phyloP scores from a whole-genome alignment of 2,113 vertebrate genomes.

The Catagonus wagneri region DNA sequence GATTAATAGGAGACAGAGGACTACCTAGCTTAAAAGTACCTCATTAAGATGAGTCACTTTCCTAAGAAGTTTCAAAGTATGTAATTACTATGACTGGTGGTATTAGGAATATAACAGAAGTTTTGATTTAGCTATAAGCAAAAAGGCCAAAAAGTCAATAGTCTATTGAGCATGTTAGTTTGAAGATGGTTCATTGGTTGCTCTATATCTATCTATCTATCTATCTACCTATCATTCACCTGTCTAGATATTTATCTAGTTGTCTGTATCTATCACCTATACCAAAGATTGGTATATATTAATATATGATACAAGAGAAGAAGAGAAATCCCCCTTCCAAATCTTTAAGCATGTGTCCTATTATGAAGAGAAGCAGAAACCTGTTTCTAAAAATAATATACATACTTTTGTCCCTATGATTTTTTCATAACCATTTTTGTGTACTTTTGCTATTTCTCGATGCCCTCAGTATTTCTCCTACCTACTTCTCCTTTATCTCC shows the following conservation, averaged over 20 bases:
- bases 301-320: neutral
- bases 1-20: neutral
- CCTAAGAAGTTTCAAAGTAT: neutral
- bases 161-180: neutral
- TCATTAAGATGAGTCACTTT: neutral
- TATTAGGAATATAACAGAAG: neutral
- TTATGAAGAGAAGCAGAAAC: neutral
- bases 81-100: neutral
- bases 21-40: neutral
- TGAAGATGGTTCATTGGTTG: neutral
- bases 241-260: neutral
- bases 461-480: neutral
- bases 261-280: neutral
- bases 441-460: neutral
- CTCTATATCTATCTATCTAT: neutral
- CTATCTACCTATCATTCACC: neutral
- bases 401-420: neutral
- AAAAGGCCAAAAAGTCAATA: neutral
- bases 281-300: neutral
- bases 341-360: neutral
- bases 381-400: neutral
- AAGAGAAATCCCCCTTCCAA: neutral
- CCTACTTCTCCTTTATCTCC: neutral
- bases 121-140: neutral
- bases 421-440: neutral